phyloP scores from a whole-genome alignment of 53 echinoderm and acorn worm genomes.

The Arbacia lixula region DNA sequence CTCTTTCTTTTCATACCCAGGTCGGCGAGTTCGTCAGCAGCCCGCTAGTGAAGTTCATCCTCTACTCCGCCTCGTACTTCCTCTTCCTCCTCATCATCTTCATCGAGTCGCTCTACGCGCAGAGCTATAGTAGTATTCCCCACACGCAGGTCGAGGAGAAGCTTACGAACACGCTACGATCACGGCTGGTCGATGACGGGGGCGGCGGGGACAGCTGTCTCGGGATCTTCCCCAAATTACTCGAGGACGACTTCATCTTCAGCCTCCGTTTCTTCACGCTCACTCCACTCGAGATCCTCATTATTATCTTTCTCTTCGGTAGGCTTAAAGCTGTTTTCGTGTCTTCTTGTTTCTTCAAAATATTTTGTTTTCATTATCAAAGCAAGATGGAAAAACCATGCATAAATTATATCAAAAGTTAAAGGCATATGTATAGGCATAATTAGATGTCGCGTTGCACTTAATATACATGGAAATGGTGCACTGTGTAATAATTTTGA shows the following conservation, averaged over 20 bases:
- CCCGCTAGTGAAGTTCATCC: constrained; percentile 96
- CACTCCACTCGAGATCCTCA: constrained; percentile 72
- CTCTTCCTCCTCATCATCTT: constrained; percentile 84
- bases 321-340: too few species aligned
- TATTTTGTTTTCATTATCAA: too few species aligned
- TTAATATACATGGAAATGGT: too few species aligned
- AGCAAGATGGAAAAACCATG: too few species aligned
- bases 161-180: neutral
- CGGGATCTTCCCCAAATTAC: neutral
- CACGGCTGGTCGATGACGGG: neutral
- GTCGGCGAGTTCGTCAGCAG: constrained; percentile 74
- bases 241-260: neutral
- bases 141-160: neutral
- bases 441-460: too few species aligned
- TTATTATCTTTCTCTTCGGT: constrained; percentile 80
- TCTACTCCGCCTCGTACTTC: constrained; percentile 83
- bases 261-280: constrained; percentile 57
- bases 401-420: too few species aligned
- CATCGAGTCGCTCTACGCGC: constrained; percentile 76
- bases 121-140: constrained; percentile 18
- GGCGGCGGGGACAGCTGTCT: neutral
- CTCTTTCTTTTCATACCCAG: constrained; percentile 42
- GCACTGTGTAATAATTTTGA: too few species aligned
- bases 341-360: too few species aligned
- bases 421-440: too few species aligned